Conservation (phyloP, 2,797 vertebrate species). For the Numenius phaeopus region DNA sequence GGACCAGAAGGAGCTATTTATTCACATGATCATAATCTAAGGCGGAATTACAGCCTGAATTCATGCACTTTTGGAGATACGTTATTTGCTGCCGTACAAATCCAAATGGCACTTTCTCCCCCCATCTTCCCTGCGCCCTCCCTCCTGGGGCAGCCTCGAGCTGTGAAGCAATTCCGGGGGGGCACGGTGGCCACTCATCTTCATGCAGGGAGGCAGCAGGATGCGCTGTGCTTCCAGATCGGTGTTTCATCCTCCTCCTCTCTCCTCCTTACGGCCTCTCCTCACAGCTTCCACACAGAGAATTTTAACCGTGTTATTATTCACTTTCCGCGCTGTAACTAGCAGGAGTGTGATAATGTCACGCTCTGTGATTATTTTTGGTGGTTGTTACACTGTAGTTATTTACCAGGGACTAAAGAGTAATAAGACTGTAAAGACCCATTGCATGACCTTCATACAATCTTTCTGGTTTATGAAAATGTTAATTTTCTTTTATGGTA, state of each 20-base stretch:
- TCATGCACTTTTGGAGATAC: background rate
- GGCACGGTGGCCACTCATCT: background rate
- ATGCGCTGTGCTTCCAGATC: conserved; percentile 17
- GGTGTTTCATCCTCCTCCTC: background rate
- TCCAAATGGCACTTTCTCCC: background rate
- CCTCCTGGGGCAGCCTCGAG: background rate
- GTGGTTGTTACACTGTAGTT: background rate
- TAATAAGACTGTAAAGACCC: background rate
- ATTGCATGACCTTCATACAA: conserved; percentile 1
- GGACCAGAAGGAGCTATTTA: background rate
- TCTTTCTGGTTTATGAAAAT: conserved; percentile 16
- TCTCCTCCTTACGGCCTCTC: background rate
- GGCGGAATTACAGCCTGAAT: background rate
- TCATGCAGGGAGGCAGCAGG: background rate
- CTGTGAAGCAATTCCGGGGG: background rate
- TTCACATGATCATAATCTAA: background rate
- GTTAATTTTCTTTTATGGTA: background rate
- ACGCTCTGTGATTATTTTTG: background rate
- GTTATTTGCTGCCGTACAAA: background rate
- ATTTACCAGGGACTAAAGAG: background rate
- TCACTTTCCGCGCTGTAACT: background rate
- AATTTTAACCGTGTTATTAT: background rate
- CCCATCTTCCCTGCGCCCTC: background rate
- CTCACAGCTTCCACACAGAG: background rate
- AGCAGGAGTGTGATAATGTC: conserved; percentile 5